Conservation (phyloP, 2,888 invertebrate genomes). For the Tethea ocularis region DNA sequence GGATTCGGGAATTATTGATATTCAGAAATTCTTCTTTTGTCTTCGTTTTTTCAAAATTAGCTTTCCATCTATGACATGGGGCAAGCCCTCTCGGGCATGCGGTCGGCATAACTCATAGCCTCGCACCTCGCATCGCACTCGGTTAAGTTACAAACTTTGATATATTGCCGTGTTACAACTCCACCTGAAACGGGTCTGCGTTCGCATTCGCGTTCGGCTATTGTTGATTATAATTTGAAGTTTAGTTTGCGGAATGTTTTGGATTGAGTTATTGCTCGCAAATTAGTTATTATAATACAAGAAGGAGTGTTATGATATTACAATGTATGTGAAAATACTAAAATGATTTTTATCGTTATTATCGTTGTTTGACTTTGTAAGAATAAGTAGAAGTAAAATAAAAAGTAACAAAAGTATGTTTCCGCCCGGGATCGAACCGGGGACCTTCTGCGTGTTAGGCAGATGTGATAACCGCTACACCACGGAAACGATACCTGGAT, state of each 20-base stretch:
- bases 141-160: constrained; percentile 78
- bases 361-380: no score
- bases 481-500: constrained; percentile 90
- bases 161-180: constrained; percentile 70
- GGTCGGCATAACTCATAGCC: constrained; percentile 76
- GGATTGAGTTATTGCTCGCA: neutral
- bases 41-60: no score
- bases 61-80: constrained; percentile 20
- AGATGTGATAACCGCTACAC: constrained; percentile 96
- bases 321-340: no score
- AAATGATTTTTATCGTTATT: neutral
- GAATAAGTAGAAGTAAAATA: neutral
- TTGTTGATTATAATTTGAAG: constrained; percentile 26
- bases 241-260: constrained; percentile 1
- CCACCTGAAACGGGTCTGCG: constrained; percentile 60
- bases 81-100: constrained; percentile 50
- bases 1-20: no score
- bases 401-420: constrained; percentile 72
- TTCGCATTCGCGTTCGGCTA: constrained; percentile 27
- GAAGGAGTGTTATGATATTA: no score
- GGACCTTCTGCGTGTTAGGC: constrained; percentile 96
- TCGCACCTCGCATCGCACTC: constrained; percentile 54
- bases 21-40: constrained; percentile 14
- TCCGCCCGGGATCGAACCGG: constrained; percentile 95
- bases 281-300: neutral